A percentile compares a stretch with the other conserved stretches of the same genome.
Evolutionary conservation across 2,113 vertebrate species (phyloP).

Genomic region (Rissa tridactyla): DNA sequence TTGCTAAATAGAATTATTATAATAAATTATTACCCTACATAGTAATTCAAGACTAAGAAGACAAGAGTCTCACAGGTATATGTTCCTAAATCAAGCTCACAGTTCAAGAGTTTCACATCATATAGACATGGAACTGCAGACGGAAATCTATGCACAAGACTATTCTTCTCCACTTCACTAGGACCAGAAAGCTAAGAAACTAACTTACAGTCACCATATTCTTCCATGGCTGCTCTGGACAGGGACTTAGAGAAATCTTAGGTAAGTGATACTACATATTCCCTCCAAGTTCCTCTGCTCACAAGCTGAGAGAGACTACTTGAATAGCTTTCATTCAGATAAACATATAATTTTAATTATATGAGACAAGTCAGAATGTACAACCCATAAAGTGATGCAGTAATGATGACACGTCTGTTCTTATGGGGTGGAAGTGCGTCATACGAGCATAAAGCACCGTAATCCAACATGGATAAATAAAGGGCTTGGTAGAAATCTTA

Average conservation of each 20-base stretch:
- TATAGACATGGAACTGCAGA: not conserved
- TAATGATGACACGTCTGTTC: fast-evolving
- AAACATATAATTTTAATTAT: not conserved
- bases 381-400: not conserved
- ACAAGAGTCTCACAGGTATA: not conserved
- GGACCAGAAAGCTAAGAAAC: not conserved
- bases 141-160: not conserved
- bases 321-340: not conserved
- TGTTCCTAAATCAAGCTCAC: not conserved
- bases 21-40: not conserved
- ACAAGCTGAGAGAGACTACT: not conserved
- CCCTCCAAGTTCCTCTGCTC: not conserved
- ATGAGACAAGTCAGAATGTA: not conserved
- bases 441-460: not conserved
- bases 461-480: not conserved
- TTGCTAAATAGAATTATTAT: not conserved
- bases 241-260: not conserved
- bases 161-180: not conserved
- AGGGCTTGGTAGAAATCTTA: not conserved
- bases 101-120: not conserved
- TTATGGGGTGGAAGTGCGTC: not conserved
- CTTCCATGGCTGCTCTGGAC: not conserved
- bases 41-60: not conserved
- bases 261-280: not conserved
- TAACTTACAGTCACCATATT: not conserved